A percentile compares a stretch with the other conserved stretches of the same genome.
These are phyloP conservation scores for Vannuccia rotundouncinata DNA, from an alignment of 2,888 invertebrate genomes.

Conservation along the genomic window DNA sequence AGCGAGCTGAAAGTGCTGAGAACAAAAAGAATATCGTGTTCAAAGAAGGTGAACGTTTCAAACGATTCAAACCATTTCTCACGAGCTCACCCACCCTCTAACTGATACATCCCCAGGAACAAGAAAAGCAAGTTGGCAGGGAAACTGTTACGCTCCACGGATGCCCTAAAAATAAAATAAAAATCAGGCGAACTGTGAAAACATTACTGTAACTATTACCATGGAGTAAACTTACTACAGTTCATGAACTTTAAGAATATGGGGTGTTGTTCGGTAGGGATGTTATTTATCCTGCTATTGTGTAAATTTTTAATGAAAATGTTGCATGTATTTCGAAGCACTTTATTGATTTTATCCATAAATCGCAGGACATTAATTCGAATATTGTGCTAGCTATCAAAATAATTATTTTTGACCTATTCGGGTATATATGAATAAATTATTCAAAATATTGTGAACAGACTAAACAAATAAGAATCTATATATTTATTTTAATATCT, in stretches of 20 bases:
- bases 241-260: background rate
- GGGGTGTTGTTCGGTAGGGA: background rate
- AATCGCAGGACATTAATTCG: background rate
- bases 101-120: background rate
- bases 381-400: no score
- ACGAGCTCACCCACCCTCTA: background rate
- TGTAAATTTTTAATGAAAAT: background rate
- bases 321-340: background rate
- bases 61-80: no score
- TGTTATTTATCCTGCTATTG: background rate
- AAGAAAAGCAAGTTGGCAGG: background rate
- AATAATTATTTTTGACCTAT: no score
- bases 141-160: background rate
- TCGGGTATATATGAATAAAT: no score
- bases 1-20: background rate
- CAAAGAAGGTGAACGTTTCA: background rate
- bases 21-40: background rate
- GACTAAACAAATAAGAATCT: no score
- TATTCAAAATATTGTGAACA: no score
- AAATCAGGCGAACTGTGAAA: background rate
- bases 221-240: background rate
- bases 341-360: background rate
- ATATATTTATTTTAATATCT: no score
- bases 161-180: background rate
- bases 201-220: background rate